Evolutionary conservation across 1,140 invertebrate genomes (phyloP).

Genomic region (Zaprionus lachaisei): DNA sequence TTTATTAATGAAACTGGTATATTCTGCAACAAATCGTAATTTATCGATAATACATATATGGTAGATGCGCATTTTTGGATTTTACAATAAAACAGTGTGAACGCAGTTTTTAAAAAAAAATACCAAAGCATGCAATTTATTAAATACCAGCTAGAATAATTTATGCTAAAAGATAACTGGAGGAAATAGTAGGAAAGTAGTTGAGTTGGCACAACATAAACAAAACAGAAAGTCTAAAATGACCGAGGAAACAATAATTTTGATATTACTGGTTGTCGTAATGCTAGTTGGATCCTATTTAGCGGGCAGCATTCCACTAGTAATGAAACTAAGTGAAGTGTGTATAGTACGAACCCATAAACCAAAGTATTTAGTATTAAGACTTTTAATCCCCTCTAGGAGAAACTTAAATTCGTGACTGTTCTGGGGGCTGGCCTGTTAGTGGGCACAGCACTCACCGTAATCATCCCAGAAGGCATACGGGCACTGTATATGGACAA

Average conservation of each 20-base stretch:
- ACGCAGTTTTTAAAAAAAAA: not conserved
- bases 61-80: not conserved
- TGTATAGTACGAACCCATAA: not conserved
- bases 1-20: not conserved
- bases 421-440: constrained; percentile 98
- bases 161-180: not conserved
- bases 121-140: not conserved
- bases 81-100: not conserved
- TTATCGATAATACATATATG: constrained; percentile 1
- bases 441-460: constrained; percentile 98
- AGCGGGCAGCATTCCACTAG: constrained; percentile 96
- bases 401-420: constrained; percentile 96
- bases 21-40: not conserved
- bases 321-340: constrained; percentile 97
- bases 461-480: constrained; percentile 99
- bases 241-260: constrained; percentile 90
- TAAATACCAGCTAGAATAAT: not conserved
- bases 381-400: constrained; percentile 86
- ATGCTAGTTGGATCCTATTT: constrained; percentile 98
- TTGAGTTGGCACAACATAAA: constrained; percentile 64
- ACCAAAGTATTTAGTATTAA: not conserved
- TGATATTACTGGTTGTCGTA: constrained; percentile 92
- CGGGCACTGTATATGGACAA: constrained; percentile 89
- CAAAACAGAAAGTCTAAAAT: constrained; percentile 34
- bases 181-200: constrained; percentile 7